These are phyloP conservation scores for Carabus problematicus DNA, from an alignment of 2,888 invertebrate genomes.

Conservation along the genomic window DNA sequence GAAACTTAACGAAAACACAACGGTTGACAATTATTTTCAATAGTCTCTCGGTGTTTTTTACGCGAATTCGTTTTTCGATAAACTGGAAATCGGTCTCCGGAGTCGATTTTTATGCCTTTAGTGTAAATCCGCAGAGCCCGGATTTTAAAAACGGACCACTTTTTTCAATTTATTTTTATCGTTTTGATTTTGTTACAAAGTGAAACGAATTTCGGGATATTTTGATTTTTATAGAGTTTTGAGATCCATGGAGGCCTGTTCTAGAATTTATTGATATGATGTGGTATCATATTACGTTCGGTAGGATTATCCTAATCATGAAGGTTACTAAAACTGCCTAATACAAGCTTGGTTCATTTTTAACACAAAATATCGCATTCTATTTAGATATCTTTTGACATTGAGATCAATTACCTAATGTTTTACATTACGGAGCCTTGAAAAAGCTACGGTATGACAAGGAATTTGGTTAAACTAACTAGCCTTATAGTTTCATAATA, in stretches of 20 bases:
- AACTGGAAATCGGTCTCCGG: constrained; percentile 52
- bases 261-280: constrained; percentile 2
- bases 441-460: background rate
- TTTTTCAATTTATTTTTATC: constrained; percentile 32
- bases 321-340: background rate
- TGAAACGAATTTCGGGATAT: constrained; percentile 21
- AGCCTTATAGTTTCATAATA: constrained; percentile 6
- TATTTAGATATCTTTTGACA: background rate
- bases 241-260: background rate
- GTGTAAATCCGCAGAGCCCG: constrained; percentile 8
- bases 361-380: background rate
- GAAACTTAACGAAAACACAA: constrained; percentile 48
- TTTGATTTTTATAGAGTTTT: background rate
- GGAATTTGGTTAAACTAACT: background rate
- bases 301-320: no score
- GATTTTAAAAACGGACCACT: background rate
- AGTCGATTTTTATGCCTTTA: constrained; percentile 46
- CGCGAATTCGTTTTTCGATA: constrained; percentile 51
- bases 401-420: background rate
- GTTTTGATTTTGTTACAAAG: constrained; percentile 11
- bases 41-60: constrained; percentile 9
- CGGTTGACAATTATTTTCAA: constrained; percentile 59
- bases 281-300: constrained; percentile 15
- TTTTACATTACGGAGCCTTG: background rate
- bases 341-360: background rate